Percentiles rank a stretch among this genome's conserved stretches.
Conservation (phyloP, 2,113 vertebrate species). For the Myrmecobius fasciatus region DNA sequence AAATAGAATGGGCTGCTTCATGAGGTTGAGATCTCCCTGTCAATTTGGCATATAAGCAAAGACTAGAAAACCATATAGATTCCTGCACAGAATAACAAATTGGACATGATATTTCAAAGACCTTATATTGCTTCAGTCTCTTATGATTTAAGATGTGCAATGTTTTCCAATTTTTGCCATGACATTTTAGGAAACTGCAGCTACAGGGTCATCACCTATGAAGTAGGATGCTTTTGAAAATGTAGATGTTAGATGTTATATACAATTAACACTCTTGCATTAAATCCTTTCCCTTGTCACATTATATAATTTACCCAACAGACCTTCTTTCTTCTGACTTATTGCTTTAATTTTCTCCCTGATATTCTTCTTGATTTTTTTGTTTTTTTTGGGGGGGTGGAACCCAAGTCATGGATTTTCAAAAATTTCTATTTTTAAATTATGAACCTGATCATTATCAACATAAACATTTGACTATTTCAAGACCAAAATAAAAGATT, state of each 20-base stretch:
- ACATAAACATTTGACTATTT: background rate
- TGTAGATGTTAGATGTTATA: conserved; percentile 66
- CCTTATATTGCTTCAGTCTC: background rate
- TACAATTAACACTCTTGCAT: conserved; percentile 21
- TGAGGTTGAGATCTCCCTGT: background rate
- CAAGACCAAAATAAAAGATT: background rate
- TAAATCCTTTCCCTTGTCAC: conserved; percentile 13
- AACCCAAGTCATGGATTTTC: background rate
- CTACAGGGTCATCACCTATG: conserved; percentile 51
- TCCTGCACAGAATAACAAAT: background rate
- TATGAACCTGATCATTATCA: background rate
- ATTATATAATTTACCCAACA: conserved; percentile 6
- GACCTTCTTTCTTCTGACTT: background rate
- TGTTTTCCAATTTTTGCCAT: background rate
- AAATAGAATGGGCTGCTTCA: background rate
- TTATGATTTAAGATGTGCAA: conserved; percentile 33
- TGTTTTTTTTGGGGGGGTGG: background rate
- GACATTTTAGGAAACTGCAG: conserved; percentile 23
- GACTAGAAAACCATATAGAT: background rate
- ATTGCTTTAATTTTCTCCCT: background rate
- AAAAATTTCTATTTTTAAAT: background rate
- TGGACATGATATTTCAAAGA: background rate
- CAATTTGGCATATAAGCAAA: background rate
- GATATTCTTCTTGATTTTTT: background rate
- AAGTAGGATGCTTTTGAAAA: conserved; percentile 60